Conservation (phyloP, 1,140 invertebrate genomes). For the Ganaspis sp. region DNA sequence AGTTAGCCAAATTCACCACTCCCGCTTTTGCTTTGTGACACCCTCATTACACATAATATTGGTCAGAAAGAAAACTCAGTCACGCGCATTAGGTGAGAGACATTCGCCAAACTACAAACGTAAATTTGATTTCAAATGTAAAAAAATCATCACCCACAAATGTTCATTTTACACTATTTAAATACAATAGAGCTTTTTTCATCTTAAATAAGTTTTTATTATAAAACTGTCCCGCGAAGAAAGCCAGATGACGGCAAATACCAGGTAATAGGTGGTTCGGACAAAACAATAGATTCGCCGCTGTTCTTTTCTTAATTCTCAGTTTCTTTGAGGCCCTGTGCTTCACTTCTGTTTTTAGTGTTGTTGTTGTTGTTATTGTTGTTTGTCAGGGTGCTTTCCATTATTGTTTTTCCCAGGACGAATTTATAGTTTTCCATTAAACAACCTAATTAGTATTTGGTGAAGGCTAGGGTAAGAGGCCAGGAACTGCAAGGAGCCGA, state of each 20-base stretch:
- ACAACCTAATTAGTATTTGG: constrained; percentile 74
- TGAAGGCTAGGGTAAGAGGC: constrained; percentile 68
- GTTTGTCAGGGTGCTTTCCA: constrained; percentile 12
- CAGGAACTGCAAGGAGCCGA: constrained; percentile 69
- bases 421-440: constrained; percentile 68
- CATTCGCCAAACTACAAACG: constrained; percentile 75
- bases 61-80: constrained; percentile 70
- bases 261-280: constrained; percentile 68
- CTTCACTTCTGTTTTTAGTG: too few species aligned
- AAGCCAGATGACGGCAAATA: constrained; percentile 72
- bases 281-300: constrained; percentile 66
- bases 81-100: constrained; percentile 75
- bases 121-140: constrained; percentile 74
- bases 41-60: constrained; percentile 66
- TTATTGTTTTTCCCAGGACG: constrained; percentile 47
- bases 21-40: constrained; percentile 55
- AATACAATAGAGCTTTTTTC: constrained; percentile 76
- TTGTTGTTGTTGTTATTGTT: background rate
- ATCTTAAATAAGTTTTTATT: constrained; percentile 76
- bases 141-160: constrained; percentile 73
- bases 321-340: background rate
- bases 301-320: constrained; percentile 23
- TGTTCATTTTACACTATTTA: constrained; percentile 77
- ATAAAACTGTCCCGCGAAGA: constrained; percentile 73
- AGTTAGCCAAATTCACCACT: constrained; percentile 57